Conservation (phyloP, 2,888 invertebrate species). For the Chironomus riparius region DNA sequence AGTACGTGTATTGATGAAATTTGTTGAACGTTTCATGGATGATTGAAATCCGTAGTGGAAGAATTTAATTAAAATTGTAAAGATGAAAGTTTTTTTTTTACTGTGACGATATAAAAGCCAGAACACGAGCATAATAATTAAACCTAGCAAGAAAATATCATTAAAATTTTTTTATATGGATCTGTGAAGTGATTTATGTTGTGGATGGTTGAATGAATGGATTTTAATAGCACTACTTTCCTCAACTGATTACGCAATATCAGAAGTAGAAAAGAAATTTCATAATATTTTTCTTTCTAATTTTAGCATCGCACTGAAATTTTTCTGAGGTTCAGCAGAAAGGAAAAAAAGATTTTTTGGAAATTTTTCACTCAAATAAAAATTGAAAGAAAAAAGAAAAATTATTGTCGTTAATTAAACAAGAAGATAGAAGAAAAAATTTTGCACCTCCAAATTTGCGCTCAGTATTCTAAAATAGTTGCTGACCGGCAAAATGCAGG, state of each 20-base stretch:
- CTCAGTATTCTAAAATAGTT: neutral
- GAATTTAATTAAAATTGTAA: neutral
- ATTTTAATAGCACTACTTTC: neutral
- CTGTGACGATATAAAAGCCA: no score
- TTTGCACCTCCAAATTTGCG: neutral
- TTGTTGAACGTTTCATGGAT: no score
- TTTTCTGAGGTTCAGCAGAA: neutral
- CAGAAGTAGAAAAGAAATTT: neutral
- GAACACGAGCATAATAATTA: neutral
- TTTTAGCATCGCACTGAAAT: neutral
- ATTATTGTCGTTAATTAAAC: neutral
- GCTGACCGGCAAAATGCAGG: slow-evolving; percentile 17
- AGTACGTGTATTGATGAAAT: neutral
- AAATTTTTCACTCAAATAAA: neutral
- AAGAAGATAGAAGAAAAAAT: neutral
- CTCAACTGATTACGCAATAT: neutral
- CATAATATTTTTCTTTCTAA: slow-evolving; percentile 5
- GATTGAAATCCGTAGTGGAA: neutral
- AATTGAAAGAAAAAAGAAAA: neutral
- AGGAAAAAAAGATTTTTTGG: neutral
- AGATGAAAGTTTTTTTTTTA: no score
- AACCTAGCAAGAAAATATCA: neutral
- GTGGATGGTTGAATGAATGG: neutral
- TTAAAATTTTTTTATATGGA: neutral
- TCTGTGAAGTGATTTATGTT: neutral